Base-by-base conservation (phyloP, 1,140 invertebrate species). In the Meloidogyne chitwoodi region DNA sequence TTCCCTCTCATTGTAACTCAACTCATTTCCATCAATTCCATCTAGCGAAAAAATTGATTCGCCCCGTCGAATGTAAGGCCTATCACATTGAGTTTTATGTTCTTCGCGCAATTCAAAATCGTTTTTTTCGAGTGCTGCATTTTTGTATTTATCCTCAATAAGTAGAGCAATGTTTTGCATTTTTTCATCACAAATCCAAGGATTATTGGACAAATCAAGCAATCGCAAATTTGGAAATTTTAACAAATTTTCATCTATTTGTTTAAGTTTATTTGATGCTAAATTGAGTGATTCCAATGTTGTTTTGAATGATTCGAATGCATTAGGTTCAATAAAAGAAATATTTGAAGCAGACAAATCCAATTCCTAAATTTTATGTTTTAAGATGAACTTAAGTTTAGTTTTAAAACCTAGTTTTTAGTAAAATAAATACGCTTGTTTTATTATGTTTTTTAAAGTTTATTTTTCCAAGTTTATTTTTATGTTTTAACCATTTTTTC, bases 171-270 rank as follows among this genome's bases (percentile, higher is more conserved):
- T 41, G 8, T 80, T 65, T 26, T 79, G 44, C 27, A 81, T 71
- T 19, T 61, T 24, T 48, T 76, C 63, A 65, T 84, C 80, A 69
- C 81, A 83, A n/a, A 82, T 62, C 82, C 82, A 83, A 10, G 76
- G 76, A 68, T 83, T 83, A 27, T 77, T 62, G 11, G 80, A 81
- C 16, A 82, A 61, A 75, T 82, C 80, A n/a, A 82, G 27, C 24
- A 41, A 16, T 27, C 75, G 65, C 12, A 81, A 68, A 12, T 48
- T 62, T n/a, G 34, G 26, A 63, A 81, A 31, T 10, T 68, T 27
- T 48, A 80, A 78, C 24, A 74, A 31, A 27, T 27, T 66, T 19
- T 14, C 16, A n/a, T 82, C 80, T n/a, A 80, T 27, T 0, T 67
- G 19, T n/a, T 34, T 72, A n/a, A 81, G 19, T 24, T 48, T 67